phyloP scores from a whole-genome alignment of 2,113 vertebrate genomes.

The Scalopus aquaticus region DNA sequence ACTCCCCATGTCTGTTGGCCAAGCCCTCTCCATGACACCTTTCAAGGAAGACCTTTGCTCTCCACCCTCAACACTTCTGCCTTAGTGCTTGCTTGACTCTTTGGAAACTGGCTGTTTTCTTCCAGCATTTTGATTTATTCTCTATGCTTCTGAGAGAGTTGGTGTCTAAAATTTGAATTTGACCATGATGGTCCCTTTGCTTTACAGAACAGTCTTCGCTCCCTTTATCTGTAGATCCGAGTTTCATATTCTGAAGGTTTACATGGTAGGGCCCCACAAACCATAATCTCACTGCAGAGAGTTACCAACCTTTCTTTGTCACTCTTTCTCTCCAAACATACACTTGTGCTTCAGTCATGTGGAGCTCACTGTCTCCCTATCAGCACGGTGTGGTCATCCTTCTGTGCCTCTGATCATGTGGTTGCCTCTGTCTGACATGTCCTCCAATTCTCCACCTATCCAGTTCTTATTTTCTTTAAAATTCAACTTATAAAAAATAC shows the following conservation, averaged over 20 bases:
- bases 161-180: neutral
- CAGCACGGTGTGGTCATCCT: neutral
- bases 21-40: neutral
- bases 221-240: neutral
- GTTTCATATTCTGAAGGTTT: neutral
- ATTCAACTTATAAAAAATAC: neutral
- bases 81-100: neutral
- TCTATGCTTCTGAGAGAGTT: neutral
- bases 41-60: neutral
- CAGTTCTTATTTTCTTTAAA: neutral
- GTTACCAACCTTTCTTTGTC: neutral
- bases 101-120: neutral
- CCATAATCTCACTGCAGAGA: too few relatives aligned
- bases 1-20: neutral
- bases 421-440: neutral
- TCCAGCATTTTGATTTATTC: too few relatives aligned
- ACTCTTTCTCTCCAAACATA: neutral
- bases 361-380: neutral
- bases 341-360: rapidly evolving
- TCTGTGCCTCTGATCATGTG: too few relatives aligned
- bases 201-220: neutral
- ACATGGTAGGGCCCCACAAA: neutral
- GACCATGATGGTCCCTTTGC: neutral
- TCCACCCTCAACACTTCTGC: rapidly evolving
- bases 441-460: neutral